A percentile compares a stretch with the other conserved stretches of the same genome.
Conservation (phyloP, 2,888 invertebrate genomes). For the Tethea ocularis region DNA sequence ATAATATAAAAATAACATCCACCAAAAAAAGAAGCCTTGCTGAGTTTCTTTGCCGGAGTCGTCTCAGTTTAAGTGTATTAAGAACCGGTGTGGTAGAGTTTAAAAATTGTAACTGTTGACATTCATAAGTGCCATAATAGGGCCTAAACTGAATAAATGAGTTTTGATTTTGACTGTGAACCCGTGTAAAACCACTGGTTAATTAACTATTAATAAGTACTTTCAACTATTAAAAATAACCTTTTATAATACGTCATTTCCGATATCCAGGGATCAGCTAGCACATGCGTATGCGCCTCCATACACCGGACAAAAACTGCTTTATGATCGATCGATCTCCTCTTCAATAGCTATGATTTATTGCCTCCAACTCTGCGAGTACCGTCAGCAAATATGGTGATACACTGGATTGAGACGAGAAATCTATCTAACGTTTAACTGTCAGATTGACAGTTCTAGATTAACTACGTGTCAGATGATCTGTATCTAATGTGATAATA, state of each 20-base stretch:
- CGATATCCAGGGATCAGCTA: slow-evolving; percentile 16
- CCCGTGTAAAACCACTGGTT: no score
- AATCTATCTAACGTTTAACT: slow-evolving; percentile 24
- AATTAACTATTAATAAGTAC: no score
- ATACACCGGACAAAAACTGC: slow-evolving; percentile 39
- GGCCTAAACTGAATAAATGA: no score
- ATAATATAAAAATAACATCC: no score
- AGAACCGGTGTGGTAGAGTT: no score
- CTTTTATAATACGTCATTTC: no score
- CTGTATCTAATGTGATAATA: neutral
- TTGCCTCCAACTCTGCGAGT: slow-evolving; percentile 17
- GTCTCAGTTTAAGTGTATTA: no score
- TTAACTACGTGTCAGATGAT: neutral
- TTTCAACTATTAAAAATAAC: no score
- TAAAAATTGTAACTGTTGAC: no score
- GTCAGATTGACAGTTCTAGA: neutral
- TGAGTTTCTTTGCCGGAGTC: no score
- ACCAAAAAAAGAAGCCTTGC: neutral
- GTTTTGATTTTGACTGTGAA: no score
- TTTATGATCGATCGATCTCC: slow-evolving; percentile 34
- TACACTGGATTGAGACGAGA: slow-evolving; percentile 15
- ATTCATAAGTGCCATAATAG: no score
- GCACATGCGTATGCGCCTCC: slow-evolving; percentile 36
- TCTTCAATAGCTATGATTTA: slow-evolving; percentile 36
- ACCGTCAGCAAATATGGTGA: slow-evolving; percentile 24